Evolutionary conservation across 2,797 vertebrate genomes (phyloP).

Genomic region (Neosalanx taihuensis): DNA sequence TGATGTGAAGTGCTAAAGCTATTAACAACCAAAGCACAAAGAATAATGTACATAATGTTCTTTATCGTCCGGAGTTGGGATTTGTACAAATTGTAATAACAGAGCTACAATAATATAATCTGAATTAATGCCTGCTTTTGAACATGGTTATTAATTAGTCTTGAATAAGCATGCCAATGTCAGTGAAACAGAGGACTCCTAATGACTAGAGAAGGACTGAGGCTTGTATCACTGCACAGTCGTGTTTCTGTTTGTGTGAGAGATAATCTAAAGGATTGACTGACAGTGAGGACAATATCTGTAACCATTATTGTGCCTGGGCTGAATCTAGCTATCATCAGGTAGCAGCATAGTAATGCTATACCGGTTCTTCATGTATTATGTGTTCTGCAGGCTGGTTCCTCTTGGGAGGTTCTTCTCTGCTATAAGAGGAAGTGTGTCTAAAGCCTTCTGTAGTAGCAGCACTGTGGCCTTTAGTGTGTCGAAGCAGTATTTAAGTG

Average conservation of each 20-base stretch:
- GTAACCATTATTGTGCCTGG: slow-evolving; percentile 6
- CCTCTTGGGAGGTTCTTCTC: no score
- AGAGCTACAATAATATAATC: not conserved
- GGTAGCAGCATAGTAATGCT: no score
- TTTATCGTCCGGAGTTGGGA: not conserved
- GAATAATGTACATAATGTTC: not conserved
- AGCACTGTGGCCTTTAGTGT: no score
- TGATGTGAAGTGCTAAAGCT: slow-evolving; percentile 3
- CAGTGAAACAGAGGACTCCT: slow-evolving; percentile 28
- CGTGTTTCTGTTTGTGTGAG: not conserved
- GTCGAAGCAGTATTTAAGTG: no score
- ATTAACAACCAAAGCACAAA: not conserved
- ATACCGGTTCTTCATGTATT: no score
- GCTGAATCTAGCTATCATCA: no score
- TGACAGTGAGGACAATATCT: slow-evolving; percentile 3
- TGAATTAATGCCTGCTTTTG: not conserved
- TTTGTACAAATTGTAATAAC: not conserved
- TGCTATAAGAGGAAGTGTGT: no score
- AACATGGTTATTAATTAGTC: slow-evolving; percentile 15
- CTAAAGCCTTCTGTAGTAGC: no score
- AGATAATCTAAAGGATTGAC: not conserved
- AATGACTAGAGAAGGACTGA: slow-evolving; percentile 53
- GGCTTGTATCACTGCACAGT: slow-evolving; percentile 35
- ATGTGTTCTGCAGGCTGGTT: no score
- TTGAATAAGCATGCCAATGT: slow-evolving; percentile 20